Conservation (phyloP, 2,888 invertebrate species). For the Celastrina argiolus region DNA sequence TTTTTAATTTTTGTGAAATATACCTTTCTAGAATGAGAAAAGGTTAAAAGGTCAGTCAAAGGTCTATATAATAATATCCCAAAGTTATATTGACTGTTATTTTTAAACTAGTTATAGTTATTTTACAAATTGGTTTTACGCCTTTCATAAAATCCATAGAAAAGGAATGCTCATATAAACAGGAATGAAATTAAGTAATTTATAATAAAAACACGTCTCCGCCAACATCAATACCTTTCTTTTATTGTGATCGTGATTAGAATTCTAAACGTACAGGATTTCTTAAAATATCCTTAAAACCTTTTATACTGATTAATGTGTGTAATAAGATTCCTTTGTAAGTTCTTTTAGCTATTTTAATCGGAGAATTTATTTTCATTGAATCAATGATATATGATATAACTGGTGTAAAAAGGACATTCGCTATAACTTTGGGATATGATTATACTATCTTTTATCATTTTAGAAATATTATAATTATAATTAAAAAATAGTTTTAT, state of each 20-base stretch:
- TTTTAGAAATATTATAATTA: too few relatives aligned
- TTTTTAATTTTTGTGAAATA: too few relatives aligned
- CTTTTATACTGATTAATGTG: background rate
- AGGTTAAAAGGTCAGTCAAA: too few relatives aligned
- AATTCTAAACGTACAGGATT: background rate
- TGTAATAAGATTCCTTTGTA: background rate
- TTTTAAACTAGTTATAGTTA: too few relatives aligned
- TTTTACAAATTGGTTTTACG: background rate
- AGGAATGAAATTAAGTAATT: background rate
- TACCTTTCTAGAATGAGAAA: too few relatives aligned
- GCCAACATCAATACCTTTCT: slow-evolving; percentile 2
- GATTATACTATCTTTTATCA: too few relatives aligned
- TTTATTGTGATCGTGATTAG: background rate
- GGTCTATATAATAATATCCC: too few relatives aligned
- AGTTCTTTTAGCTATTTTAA: background rate
- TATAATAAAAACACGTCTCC: slow-evolving; percentile 3
- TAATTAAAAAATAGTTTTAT: too few relatives aligned
- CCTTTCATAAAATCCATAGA: background rate
- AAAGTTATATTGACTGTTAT: too few relatives aligned
- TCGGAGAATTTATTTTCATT: background rate
- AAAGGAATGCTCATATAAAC: background rate
- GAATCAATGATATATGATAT: too few relatives aligned
- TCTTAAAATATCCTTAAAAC: background rate
- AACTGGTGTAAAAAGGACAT: too few relatives aligned
- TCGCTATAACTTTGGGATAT: too few relatives aligned